Evolutionary conservation across 1,140 invertebrate species (phyloP).

Genomic region (Marisa cornuarietis): DNA sequence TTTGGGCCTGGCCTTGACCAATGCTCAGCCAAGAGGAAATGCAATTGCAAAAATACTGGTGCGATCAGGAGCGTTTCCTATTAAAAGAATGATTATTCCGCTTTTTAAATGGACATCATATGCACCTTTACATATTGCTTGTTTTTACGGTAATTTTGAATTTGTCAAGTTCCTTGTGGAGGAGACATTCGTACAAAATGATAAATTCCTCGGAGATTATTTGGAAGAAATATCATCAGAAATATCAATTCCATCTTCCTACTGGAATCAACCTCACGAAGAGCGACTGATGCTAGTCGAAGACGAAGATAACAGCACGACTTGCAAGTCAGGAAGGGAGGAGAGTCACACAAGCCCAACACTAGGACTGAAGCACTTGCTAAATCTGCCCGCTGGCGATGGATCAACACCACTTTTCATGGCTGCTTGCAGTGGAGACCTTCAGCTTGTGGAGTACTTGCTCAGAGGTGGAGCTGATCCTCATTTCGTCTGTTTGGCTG

Average conservation of each 20-base stretch:
- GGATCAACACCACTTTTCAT: slow-evolving; percentile 51
- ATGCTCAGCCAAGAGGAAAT: background rate
- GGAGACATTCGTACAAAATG: slow-evolving; percentile 17
- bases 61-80: slow-evolving; percentile 28
- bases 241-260: too few species aligned
- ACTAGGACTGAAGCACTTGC: slow-evolving; percentile 5
- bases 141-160: slow-evolving; percentile 37
- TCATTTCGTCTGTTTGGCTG: slow-evolving; percentile 31
- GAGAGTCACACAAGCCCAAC: too few species aligned
- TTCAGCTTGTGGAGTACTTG: slow-evolving; percentile 46
- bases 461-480: slow-evolving; percentile 46
- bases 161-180: slow-evolving; percentile 32
- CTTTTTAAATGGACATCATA: slow-evolving; percentile 33
- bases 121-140: slow-evolving; percentile 38
- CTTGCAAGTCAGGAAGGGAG: too few species aligned
- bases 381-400: slow-evolving; percentile 23
- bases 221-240: background rate
- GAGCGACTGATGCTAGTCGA: too few species aligned
- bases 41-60: slow-evolving; percentile 28
- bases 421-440: slow-evolving; percentile 45
- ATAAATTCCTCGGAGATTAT: background rate
- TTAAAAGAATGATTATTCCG: slow-evolving; percentile 27
- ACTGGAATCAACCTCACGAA: too few species aligned
- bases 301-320: too few species aligned
- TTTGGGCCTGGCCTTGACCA: slow-evolving; percentile 31